Conservation (phyloP, 2,113 vertebrate genomes). For the Cryptoleucopteryx plumbea region DNA sequence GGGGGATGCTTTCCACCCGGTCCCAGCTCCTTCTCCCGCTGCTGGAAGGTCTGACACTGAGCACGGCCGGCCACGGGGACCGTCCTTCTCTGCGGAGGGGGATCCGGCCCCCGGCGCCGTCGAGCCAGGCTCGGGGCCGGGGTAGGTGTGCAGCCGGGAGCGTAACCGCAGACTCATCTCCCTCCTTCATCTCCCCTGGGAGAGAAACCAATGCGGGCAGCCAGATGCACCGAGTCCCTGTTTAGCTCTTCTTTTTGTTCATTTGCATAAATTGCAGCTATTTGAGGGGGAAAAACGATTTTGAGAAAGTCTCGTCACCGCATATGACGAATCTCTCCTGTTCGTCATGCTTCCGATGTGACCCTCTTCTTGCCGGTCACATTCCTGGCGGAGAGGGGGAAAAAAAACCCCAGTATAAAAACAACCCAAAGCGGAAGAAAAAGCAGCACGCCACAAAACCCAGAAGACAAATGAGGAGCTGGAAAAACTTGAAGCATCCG, state of each 20-base stretch:
- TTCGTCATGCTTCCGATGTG: not conserved
- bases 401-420: not conserved
- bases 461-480: not conserved
- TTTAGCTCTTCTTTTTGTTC: not conserved
- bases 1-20: not conserved
- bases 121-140: accelerated
- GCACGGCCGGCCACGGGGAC: accelerated
- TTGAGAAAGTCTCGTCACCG: not conserved
- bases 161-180: not conserved
- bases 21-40: not conserved
- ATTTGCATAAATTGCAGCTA: not conserved
- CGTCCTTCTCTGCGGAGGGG: accelerated
- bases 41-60: not conserved
- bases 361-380: not conserved
- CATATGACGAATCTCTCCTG: not conserved
- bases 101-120: not conserved
- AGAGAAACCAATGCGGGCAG: not conserved
- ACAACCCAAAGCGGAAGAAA: not conserved
- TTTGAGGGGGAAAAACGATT: not conserved
- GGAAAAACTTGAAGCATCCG: not conserved
- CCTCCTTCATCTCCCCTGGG: not conserved
- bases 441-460: not conserved
- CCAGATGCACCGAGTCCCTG: not conserved
- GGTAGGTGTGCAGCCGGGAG: not conserved
- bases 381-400: not conserved